Evolutionary conservation across 2,888 invertebrate species (phyloP), one percentile per base, ranked within the genome.

Genomic region (Scelioninae gen. 1): DNA sequence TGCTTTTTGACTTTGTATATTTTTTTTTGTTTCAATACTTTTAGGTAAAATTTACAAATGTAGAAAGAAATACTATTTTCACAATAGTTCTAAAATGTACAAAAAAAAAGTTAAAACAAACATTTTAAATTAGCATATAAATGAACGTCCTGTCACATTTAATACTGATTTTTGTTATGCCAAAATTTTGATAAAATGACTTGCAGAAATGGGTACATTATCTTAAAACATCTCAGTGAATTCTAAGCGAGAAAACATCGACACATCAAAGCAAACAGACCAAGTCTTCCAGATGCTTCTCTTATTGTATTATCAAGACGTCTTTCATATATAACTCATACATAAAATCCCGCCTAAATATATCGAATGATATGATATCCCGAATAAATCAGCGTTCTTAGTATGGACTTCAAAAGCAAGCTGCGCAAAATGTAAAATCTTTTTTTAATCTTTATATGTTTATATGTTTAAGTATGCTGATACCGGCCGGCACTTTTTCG

Each of bases 261-360:
- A 69, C n/a, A 13, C 16, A 47, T 58, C 43, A 68, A 43, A 58
- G 8, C 40, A 51, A 32, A 49, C 77, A 56, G 13, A 31, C n/a
- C 56, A 45, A 72, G 71, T 74, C 74, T 83, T 77, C 77, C 84
- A 82, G 77, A 82, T 82, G 80, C 56, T 74, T 10, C 62, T 68
- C 32, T 56, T n/a, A n/a, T 75, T 62, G 66, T 74, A 82, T 76
- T 56, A 79, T 83, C 77, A 32, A 71, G 76, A 71, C 49, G 16
- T 49, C 43, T 72, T 60, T 40, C 40, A 60, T 34, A n/a, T 8
- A 43, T 5, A 34, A 32, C 43, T 56, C 32, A 15, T 40, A 53
- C 45, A 55, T 53, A 66, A 75, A 75, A 56, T 56, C 13, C 47
- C 29, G 15, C 40, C 40, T 66, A 58, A 71, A 56, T 51, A 49